phyloP scores from a whole-genome alignment of 2,797 vertebrate species.

The Antennarius maculatus region DNA sequence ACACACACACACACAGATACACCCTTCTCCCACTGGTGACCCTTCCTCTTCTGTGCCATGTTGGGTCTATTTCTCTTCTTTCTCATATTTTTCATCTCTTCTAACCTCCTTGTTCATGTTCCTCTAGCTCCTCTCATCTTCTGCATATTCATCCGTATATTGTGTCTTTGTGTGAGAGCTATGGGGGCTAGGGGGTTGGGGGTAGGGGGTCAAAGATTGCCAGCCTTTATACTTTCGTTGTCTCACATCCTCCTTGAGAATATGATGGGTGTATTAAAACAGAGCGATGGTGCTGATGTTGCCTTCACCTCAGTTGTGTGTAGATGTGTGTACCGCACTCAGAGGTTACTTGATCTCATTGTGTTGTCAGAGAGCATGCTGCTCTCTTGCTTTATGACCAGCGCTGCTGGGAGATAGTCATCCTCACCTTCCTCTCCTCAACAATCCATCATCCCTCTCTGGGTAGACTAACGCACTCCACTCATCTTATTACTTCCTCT shows the following conservation, averaged over 20 bases:
- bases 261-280: constrained; percentile 71
- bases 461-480: constrained; percentile 60
- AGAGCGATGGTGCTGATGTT: constrained; percentile 51
- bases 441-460: constrained; percentile 72
- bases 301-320: constrained; percentile 41
- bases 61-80: constrained; percentile 23
- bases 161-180: constrained; percentile 30
- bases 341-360: constrained; percentile 74
- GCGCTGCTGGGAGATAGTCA: constrained; percentile 72
- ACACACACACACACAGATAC: not conserved
- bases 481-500: constrained; percentile 70
- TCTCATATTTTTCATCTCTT: constrained; percentile 35
- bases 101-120: constrained; percentile 49
- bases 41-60: constrained; percentile 36
- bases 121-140: constrained; percentile 48
- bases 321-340: constrained; percentile 23
- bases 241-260: constrained; percentile 48
- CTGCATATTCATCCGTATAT: constrained; percentile 18
- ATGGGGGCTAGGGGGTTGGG: not conserved
- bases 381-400: constrained; percentile 70
- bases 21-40: constrained; percentile 34
- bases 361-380: constrained; percentile 70
- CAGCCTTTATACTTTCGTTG: constrained; percentile 48
- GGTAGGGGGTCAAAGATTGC: constrained; percentile 35
- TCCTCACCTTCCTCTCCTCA: constrained; percentile 70